Evolutionary conservation across 2,888 invertebrate genomes (phyloP).

Genomic region (Cephus spinipes): DNA sequence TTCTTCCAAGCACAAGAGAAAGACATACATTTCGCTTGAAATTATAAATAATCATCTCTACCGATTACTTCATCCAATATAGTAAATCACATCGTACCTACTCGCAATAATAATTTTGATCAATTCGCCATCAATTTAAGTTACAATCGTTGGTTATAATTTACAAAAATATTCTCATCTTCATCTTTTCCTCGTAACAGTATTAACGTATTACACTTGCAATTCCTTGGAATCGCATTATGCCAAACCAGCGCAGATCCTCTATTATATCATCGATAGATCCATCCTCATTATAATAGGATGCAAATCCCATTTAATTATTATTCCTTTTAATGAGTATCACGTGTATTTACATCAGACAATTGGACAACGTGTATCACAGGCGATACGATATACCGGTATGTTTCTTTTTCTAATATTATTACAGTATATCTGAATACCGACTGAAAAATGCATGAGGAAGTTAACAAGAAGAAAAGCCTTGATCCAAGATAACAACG

Average conservation of each 20-base stretch:
- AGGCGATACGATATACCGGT: background rate
- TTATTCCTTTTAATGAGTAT: background rate
- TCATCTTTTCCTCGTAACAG: background rate
- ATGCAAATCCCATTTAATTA: background rate
- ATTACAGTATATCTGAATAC: background rate
- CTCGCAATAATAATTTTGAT: background rate
- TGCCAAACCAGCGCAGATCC: background rate
- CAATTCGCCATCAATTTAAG: background rate
- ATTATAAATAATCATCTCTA: background rate
- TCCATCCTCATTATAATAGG: background rate
- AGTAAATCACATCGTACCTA: background rate
- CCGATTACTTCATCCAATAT: background rate
- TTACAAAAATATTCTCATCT: conserved; percentile 2
- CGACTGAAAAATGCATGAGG: background rate
- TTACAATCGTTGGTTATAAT: background rate
- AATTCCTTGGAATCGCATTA: background rate
- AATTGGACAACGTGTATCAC: background rate
- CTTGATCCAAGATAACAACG: background rate
- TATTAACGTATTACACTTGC: background rate
- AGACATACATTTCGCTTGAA: background rate
- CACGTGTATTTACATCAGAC: background rate
- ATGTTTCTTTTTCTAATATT: background rate
- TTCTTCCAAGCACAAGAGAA: background rate
- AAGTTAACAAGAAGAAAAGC: background rate
- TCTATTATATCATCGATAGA: background rate